These are phyloP conservation scores for Caenorhabditis sp. DNA, from an alignment of 2,888 invertebrate species.

Conservation along the genomic window DNA sequence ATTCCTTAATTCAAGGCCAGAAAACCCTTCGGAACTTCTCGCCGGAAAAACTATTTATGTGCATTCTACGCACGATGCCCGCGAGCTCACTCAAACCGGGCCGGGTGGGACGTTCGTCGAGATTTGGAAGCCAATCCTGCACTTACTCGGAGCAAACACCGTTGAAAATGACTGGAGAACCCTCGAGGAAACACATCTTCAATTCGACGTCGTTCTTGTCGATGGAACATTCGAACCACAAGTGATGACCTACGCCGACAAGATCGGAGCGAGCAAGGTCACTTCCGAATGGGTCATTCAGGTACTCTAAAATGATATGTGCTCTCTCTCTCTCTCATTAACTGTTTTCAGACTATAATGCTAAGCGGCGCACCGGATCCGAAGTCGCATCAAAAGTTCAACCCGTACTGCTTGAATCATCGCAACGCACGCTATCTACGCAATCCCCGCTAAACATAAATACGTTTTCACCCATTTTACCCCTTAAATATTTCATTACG, in stretches of 20 bases:
- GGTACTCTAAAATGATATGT: constrained; percentile 22
- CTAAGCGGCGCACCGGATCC: constrained; percentile 17
- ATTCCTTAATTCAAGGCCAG: constrained; percentile 56
- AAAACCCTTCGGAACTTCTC: constrained; percentile 69
- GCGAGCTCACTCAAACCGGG: constrained; percentile 27
- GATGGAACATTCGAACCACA: constrained; percentile 78
- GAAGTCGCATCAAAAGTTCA: constrained; percentile 25
- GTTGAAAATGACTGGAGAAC: constrained; percentile 15
- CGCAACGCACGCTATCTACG: no score
- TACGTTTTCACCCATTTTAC: constrained; percentile 4
- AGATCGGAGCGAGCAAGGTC: constrained; percentile 44
- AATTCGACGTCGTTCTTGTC: constrained; percentile 79
- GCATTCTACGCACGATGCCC: constrained; percentile 59
- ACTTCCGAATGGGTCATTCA: constrained; percentile 76
- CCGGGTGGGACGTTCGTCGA: constrained; percentile 63
- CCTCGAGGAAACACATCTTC: constrained; percentile 15
- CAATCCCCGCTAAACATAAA: no score
- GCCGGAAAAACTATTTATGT: constrained; percentile 67
- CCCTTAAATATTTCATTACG: no score
- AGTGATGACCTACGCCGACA: constrained; percentile 73
- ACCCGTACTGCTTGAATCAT: constrained; percentile 25
- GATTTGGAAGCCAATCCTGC: constrained; percentile 77
- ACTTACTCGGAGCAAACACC: constrained; percentile 70
- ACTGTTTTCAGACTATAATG: constrained; percentile 34
- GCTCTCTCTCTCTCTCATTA: background rate